Base-by-base conservation (phyloP, 2,113 vertebrate genomes). In the Trematocara zebra region DNA sequence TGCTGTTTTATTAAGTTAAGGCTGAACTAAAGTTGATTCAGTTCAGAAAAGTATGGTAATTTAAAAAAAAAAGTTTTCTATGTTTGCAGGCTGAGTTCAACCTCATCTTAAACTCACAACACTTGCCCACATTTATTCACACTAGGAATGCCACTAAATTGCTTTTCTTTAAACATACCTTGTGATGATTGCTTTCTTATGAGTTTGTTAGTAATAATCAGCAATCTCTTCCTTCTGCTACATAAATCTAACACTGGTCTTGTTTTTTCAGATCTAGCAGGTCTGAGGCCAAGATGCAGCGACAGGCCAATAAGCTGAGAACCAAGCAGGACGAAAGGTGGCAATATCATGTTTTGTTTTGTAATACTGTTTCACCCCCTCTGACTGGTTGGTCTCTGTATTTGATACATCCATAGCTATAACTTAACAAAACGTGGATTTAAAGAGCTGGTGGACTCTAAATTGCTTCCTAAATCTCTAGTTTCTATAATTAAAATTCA, bases 241-340 rank as follows among this genome's bases (percentile, higher is more conserved):
- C 84, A 11, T 23, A 11, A 17, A 57, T 23, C 2, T 80, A 26
- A 87, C n/a, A 28, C 31, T 76, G 15, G 8, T 57, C 26, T 81
- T 83, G 14, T 85, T 86, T 42, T 90, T 69, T 76, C 86, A 96
- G 94, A 90, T 89, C 94, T 33, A 33, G 64, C 6, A 95, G 95
- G 20, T 95, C 94, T 1, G 97, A 98, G 0, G 96, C 96, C 90
- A 97, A 95, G 85, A 96, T 95, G 11, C 91, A 96, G 51, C 94
- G 95, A 35, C 96, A 98, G 59, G 90, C 87, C 3, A 95, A 97
- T 31, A 97, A 96, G 87, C 93, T 93, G 37, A 95, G 94, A 64
- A 90, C 95, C 26, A 97, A 97, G 80, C 98, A 99, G 91, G 97
- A 98, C 17, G 97, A 98, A 81, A 97, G 98, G 98, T 98, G 87